Conservation (phyloP, 1,140 invertebrate genomes). For the Forficula auricularia region DNA sequence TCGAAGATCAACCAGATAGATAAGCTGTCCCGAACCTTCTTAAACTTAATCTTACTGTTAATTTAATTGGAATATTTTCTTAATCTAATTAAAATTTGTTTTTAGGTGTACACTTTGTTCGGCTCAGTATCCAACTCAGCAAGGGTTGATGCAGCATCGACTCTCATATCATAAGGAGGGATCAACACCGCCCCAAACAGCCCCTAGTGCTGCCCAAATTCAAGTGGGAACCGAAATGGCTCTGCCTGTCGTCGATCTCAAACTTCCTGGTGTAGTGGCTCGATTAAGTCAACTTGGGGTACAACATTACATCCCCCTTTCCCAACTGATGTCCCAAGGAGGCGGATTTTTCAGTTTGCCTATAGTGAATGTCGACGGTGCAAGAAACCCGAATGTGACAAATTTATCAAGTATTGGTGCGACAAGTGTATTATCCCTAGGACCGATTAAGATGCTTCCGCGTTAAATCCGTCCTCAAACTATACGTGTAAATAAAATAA, state of each 20-base stretch:
- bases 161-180: conserved; percentile 43
- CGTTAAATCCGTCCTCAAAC: conserved; percentile 16
- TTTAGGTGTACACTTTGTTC: conserved; percentile 50
- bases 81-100: not conserved
- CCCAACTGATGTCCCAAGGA: conserved; percentile 37
- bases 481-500: too few relatives aligned
- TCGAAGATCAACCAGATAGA: too few relatives aligned
- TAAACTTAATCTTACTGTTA: too few relatives aligned
- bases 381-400: conserved; percentile 37
- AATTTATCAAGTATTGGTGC: conserved; percentile 44
- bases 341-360: conserved; percentile 50
- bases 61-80: not conserved
- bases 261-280: conserved; percentile 40
- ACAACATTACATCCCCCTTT: conserved; percentile 51
- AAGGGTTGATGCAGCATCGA: conserved; percentile 46
- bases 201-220: conserved; percentile 18
- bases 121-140: conserved; percentile 45
- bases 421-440: conserved; percentile 45
- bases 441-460: conserved; percentile 43
- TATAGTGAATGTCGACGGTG: conserved; percentile 46
- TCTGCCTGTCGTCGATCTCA: conserved; percentile 52
- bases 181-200: conserved; percentile 13
- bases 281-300: conserved; percentile 47
- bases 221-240: conserved; percentile 35
- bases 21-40: too few relatives aligned